Percentiles rank a stretch among this genome's conserved stretches.
Evolutionary conservation across 2,113 vertebrate genomes (phyloP).

Genomic region (Stigmatopora argus): DNA sequence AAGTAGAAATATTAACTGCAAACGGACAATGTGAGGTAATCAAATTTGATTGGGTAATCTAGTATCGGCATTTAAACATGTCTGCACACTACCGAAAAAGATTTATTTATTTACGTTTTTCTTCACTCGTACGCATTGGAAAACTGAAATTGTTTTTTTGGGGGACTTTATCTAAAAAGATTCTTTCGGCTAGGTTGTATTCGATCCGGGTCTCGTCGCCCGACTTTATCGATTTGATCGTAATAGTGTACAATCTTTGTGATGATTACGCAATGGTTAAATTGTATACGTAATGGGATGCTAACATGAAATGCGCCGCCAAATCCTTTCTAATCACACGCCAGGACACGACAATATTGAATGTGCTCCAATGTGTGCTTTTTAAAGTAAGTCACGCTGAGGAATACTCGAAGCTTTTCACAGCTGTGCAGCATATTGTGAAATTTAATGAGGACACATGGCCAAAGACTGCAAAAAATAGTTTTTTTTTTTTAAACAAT

Average conservation of each 20-base stretch:
- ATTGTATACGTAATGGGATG: not conserved
- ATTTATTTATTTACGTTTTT: no score
- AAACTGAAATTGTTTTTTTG: no score
- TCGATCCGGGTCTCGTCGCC: no score
- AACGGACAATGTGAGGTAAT: no score
- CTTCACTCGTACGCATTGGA: no score
- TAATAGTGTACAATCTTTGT: not conserved
- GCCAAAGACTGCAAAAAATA: slow-evolving; percentile 8
- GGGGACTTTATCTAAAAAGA: no score
- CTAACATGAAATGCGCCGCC: not conserved
- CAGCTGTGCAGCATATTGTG: slow-evolving; percentile 4
- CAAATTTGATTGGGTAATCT: no score
- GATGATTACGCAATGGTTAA: not conserved
- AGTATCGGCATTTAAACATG: no score
- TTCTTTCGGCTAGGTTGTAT: no score
- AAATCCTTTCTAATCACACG: not conserved
- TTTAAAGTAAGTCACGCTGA: not conserved
- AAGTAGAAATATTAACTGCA: no score
- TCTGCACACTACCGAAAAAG: no score
- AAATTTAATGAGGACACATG: slow-evolving; percentile 7
- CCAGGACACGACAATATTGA: not conserved
- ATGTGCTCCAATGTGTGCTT: not conserved
- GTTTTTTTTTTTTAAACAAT: not conserved
- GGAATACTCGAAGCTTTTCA: not conserved
- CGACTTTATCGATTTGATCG: not conserved